Conservation (phyloP, 2,797 vertebrate species). For the Sebastes itinus region DNA sequence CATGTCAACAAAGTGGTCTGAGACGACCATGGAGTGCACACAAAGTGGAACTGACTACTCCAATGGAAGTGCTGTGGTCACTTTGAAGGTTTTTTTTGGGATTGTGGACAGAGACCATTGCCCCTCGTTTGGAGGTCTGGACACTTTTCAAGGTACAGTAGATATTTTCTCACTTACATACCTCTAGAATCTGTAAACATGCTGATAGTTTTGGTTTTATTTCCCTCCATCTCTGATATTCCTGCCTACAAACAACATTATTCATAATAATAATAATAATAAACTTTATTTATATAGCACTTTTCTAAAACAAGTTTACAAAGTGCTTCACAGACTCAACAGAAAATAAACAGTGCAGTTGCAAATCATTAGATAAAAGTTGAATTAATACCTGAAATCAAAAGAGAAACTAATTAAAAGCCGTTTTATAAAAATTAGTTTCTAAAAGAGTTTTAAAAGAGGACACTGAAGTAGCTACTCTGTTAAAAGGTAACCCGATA, state of each 20-base stretch:
- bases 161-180: neutral
- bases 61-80: slow-evolving; percentile 60
- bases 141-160: neutral
- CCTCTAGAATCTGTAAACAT: neutral
- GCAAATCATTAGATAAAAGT: too few species aligned
- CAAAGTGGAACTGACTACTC: fast-evolving
- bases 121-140: neutral
- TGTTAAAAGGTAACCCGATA: too few species aligned
- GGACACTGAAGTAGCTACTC: too few species aligned
- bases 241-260: too few species aligned
- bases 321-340: too few species aligned
- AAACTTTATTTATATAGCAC: too few species aligned
- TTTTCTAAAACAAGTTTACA: too few species aligned
- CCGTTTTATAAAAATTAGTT: neutral
- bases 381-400: too few species aligned
- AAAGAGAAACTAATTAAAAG: too few species aligned
- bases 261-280: too few species aligned
- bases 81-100: slow-evolving; percentile 64
- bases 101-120: neutral
- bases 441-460: too few species aligned
- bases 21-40: slow-evolving; percentile 48
- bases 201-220: neutral
- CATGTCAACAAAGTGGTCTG: slow-evolving; percentile 73
- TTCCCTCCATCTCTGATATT: neutral
- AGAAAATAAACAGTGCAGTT: too few species aligned